These are phyloP conservation scores for Ditula angustiorana DNA, from an alignment of 2,888 invertebrate species.

Conservation along the genomic window DNA sequence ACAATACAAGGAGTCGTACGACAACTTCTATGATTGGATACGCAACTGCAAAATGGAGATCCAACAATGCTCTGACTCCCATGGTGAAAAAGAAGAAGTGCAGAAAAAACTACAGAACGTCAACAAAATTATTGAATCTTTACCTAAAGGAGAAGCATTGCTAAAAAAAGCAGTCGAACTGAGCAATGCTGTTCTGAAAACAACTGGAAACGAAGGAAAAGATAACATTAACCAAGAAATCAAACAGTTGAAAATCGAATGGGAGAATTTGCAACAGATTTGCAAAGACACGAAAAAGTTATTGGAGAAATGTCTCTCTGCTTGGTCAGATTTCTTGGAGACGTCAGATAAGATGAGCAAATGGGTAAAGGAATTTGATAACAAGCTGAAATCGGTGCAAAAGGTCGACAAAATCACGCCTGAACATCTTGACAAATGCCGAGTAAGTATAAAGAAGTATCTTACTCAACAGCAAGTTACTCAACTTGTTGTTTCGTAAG, in stretches of 20 bases:
- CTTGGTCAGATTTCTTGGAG: slow-evolving; percentile 93
- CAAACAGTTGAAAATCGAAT: slow-evolving; percentile 91
- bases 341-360: slow-evolving; percentile 90
- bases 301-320: slow-evolving; percentile 90
- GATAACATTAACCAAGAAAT: slow-evolving; percentile 93
- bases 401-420: slow-evolving; percentile 91
- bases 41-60: slow-evolving; percentile 92
- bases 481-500: background rate
- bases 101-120: slow-evolving; percentile 91
- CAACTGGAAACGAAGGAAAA: slow-evolving; percentile 93
- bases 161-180: slow-evolving; percentile 90
- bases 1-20: slow-evolving; percentile 92
- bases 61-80: slow-evolving; percentile 94
- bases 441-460: slow-evolving; percentile 76
- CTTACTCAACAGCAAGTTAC: background rate
- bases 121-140: slow-evolving; percentile 87
- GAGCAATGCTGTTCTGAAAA: slow-evolving; percentile 90
- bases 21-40: slow-evolving; percentile 94
- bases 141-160: slow-evolving; percentile 90
- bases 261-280: slow-evolving; percentile 92
- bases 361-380: slow-evolving; percentile 90
- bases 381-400: slow-evolving; percentile 87
- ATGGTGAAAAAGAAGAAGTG: slow-evolving; percentile 93
- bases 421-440: slow-evolving; percentile 91
- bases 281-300: slow-evolving; percentile 91